Evolutionary conservation across 2,888 invertebrate genomes (phyloP).

Genomic region (Lasioglossum leucozonium): DNA sequence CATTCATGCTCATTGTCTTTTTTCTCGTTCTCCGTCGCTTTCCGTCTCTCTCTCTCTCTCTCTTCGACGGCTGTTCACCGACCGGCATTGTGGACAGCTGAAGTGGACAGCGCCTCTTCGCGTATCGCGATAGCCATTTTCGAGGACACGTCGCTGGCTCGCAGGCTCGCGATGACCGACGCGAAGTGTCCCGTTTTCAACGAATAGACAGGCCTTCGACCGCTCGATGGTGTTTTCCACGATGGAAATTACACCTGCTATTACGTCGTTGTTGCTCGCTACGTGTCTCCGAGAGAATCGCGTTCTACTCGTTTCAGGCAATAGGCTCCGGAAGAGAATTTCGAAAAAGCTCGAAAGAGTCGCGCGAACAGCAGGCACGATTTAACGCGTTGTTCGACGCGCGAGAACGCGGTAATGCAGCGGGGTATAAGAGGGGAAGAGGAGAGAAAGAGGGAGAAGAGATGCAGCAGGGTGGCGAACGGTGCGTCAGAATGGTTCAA

Average conservation of each 20-base stretch:
- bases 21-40: background rate
- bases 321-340: background rate
- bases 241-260: background rate
- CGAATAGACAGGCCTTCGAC: background rate
- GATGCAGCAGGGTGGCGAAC: background rate
- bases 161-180: background rate
- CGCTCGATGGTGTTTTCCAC: background rate
- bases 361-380: no score
- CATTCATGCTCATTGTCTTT: constrained; percentile 34
- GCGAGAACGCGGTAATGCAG: background rate
- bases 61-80: constrained; percentile 26
- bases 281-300: background rate
- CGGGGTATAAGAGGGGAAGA: background rate
- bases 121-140: constrained; percentile 46
- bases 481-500: background rate
- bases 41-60: background rate
- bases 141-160: constrained; percentile 2
- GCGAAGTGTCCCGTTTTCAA: background rate
- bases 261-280: background rate
- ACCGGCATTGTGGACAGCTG: constrained; percentile 18
- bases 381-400: background rate
- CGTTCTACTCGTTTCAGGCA: background rate
- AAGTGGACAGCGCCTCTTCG: constrained; percentile 36
- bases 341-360: no score
- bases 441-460: background rate